Base-by-base conservation (phyloP, 2,888 invertebrate genomes). In the Aphidius colemani region DNA sequence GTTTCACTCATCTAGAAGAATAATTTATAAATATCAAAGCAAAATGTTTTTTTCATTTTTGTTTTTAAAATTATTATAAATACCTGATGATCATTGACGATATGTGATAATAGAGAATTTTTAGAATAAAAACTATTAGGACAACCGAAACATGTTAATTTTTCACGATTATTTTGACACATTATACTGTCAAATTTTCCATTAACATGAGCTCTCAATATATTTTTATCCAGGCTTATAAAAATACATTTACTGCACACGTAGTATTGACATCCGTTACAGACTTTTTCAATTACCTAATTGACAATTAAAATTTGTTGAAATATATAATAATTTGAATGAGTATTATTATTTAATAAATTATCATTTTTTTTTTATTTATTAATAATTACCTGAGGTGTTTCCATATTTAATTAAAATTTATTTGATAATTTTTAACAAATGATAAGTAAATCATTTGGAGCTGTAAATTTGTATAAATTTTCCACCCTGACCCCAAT, bases 11-110 rank as follows among this genome's bases (percentile, higher is more conserved):
- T 45, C 44, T 44, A 9, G 8, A 9, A 44, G 3, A 44, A 3
- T 3, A 44, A 10, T 10, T 44, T 18, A 18, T 18, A 18, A 2
- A 18, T 18, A 18, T 18, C 13, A 18, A 18, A 18, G 13, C 13
- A 18, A 18, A 18, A 1, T 18, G 13, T 18, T 18, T 18, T 18
- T 18, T 13, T 13, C 2, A 13, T 18, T 18, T 18, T 8, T 44
- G 18, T 45, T 10, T 56, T 18, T 8, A 30, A 10, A n/a, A 11
- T 41, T 41, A 85, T 85, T 63, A 85, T 84, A 45, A 84, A 85
- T 84, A 91, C 88, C 78, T 88, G 87, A 76, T 91, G 91, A 76
- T 91, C 90, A 72, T 87, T 86, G 39, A 87, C 84, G 6, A 91
- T 82, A 76, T 91, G 91, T 6, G 86, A 85, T 70, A 88, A 83